These are phyloP conservation scores for Hedychridium roseum DNA, from an alignment of 2,888 invertebrate genomes.

Conservation along the genomic window DNA sequence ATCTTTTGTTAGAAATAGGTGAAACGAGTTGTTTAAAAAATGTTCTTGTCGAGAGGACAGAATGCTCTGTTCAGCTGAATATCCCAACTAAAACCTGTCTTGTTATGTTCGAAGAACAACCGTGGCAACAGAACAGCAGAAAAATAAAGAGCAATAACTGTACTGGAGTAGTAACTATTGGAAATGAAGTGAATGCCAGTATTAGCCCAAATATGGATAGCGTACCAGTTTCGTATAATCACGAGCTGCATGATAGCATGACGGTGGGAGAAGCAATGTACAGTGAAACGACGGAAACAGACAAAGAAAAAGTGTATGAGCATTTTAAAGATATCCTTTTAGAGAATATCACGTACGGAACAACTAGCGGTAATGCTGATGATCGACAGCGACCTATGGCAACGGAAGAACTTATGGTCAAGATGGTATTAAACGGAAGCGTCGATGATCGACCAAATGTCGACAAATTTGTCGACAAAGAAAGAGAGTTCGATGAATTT, in stretches of 20 bases:
- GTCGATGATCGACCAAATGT: conserved; percentile 19
- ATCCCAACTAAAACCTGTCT: conserved; percentile 46
- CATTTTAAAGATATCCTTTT: conserved; percentile 26
- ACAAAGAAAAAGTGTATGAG: conserved; percentile 14
- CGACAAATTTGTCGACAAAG: conserved; percentile 45
- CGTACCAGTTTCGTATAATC: conserved; percentile 21
- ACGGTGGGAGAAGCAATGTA: conserved; percentile 12
- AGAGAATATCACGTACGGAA: conserved; percentile 21
- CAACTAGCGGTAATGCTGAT: conserved; percentile 2
- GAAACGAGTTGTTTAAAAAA: conserved; percentile 53
- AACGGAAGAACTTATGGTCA: conserved; percentile 36
- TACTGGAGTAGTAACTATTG: conserved; percentile 29
- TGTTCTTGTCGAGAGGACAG: conserved; percentile 39
- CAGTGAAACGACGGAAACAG: no score
- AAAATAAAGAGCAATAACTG: conserved; percentile 55
- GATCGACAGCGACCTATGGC: conserved; percentile 18
- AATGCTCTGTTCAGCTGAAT: conserved; percentile 47
- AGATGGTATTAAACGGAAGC: conserved; percentile 31
- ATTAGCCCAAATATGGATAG: conserved; percentile 21
- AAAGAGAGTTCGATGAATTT: conserved; percentile 54
- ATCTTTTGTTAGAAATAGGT: conserved; percentile 51
- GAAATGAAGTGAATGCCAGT: conserved; percentile 38
- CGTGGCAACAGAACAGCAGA: conserved; percentile 46
- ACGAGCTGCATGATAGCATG: conserved; percentile 5
- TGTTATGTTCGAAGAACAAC: conserved; percentile 53